Percentiles rank a stretch among this genome's conserved stretches.
These are phyloP conservation scores for Scleropages formosus DNA, from an alignment of 2,797 vertebrate species.

Conservation along the genomic window DNA sequence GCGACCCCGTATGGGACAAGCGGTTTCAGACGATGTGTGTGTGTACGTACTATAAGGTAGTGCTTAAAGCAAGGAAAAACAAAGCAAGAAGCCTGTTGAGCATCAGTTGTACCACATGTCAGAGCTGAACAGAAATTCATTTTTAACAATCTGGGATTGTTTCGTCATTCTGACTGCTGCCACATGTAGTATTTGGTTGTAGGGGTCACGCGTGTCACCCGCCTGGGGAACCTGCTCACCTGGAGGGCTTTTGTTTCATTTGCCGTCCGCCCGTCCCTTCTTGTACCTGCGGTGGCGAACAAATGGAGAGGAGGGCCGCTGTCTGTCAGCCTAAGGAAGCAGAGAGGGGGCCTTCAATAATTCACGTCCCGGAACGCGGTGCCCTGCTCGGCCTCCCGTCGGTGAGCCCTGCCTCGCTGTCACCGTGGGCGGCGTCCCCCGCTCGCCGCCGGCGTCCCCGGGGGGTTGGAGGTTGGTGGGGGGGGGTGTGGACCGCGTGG, in stretches of 20 bases:
- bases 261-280: conserved; percentile 6
- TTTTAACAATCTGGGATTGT: no score
- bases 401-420: conserved; percentile 64
- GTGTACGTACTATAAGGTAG: background rate
- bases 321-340: conserved; percentile 46
- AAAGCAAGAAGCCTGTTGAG: background rate
- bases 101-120: conserved; percentile 16
- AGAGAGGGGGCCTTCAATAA: conserved; percentile 65
- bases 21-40: no score
- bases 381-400: conserved; percentile 55
- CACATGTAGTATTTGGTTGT: background rate
- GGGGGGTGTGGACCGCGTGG: conserved; percentile 40
- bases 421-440: background rate
- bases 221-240: conserved; percentile 16
- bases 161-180: background rate
- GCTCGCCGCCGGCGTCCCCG: conserved; percentile 61
- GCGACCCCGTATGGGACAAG: no score
- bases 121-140: conserved; percentile 55
- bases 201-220: background rate
- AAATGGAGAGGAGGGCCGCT: conserved; percentile 53
- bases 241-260: conserved; percentile 8
- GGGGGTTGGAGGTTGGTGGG: conserved; percentile 41
- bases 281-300: conserved; percentile 30
- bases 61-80: background rate
- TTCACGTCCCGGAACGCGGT: conserved; percentile 63